These are phyloP conservation scores for Lagodon rhomboides DNA, from an alignment of 2,797 vertebrate genomes.

Conservation along the genomic window DNA sequence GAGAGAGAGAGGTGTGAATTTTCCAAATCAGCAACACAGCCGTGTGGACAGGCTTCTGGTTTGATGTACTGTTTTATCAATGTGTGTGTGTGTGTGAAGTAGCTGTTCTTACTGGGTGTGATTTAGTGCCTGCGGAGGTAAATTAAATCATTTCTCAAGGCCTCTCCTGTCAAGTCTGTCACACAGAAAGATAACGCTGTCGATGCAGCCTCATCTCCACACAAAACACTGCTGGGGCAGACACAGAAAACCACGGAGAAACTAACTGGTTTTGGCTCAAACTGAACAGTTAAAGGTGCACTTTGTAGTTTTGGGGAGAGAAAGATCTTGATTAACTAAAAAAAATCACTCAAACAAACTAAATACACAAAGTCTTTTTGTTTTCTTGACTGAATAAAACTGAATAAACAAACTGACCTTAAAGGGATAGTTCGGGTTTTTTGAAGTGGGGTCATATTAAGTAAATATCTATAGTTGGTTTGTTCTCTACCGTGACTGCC, in stretches of 20 bases:
- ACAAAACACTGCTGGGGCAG: slow-evolving; percentile 13
- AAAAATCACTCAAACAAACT: too few relatives aligned
- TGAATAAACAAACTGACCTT: too few relatives aligned
- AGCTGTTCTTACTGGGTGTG: slow-evolving; percentile 47
- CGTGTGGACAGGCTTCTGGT: not conserved
- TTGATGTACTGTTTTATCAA: slow-evolving; percentile 42
- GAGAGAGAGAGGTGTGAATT: slow-evolving; percentile 29
- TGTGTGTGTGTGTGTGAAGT: slow-evolving; percentile 29
- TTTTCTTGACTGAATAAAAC: too few relatives aligned
- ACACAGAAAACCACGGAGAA: not conserved
- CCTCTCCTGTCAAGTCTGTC: slow-evolving; percentile 68
- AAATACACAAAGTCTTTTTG: too few relatives aligned
- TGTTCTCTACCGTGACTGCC: too few relatives aligned
- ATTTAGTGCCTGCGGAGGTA: slow-evolving; percentile 69
- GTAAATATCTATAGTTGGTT: too few relatives aligned
- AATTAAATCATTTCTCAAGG: slow-evolving; percentile 81
- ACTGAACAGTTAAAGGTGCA: not conserved
- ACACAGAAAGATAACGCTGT: slow-evolving; percentile 71
- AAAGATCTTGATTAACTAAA: too few relatives aligned
- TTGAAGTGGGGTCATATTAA: too few relatives aligned
- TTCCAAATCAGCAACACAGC: slow-evolving; percentile 48
- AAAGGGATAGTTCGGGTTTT: too few relatives aligned
- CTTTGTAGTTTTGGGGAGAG: too few relatives aligned
- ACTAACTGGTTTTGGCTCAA: not conserved
- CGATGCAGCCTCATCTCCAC: slow-evolving; percentile 45